A percentile compares a stretch with the other conserved stretches of the same genome.
Evolutionary conservation across 2,888 invertebrate genomes (phyloP).

Genomic region (Amiota mariae): DNA sequence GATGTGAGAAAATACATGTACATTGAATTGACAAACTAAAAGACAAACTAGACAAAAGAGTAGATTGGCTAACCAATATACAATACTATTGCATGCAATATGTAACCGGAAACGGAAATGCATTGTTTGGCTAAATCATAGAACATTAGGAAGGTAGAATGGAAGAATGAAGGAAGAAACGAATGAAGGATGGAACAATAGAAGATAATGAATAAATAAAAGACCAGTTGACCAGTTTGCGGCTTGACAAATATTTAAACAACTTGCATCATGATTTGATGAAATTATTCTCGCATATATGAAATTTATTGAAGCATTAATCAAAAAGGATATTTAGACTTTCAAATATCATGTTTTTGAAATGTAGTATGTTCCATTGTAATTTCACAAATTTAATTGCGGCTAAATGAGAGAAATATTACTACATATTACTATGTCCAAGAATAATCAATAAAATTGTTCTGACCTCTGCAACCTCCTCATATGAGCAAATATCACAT

Average conservation of each 20-base stretch:
- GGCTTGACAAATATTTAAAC: constrained; percentile 11
- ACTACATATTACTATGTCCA: too few relatives aligned
- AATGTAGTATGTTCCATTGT: background rate
- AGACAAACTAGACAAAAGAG: too few relatives aligned
- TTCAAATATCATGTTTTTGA: background rate
- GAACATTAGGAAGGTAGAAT: too few relatives aligned
- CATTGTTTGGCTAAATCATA: background rate
- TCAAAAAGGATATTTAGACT: background rate
- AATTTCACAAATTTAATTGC: constrained; percentile 23
- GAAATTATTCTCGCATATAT: constrained; percentile 1
- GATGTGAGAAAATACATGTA: too few relatives aligned
- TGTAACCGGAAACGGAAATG: constrained; percentile 12
- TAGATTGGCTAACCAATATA: too few relatives aligned
- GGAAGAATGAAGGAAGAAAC: too few relatives aligned
- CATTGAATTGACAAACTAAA: too few relatives aligned
- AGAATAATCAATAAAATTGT: constrained; percentile 5
- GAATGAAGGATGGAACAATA: too few relatives aligned
- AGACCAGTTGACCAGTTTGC: background rate
- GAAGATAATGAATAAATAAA: background rate
- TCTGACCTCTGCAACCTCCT: too few relatives aligned
- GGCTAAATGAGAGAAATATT: background rate
- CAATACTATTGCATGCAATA: too few relatives aligned
- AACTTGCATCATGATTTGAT: background rate
- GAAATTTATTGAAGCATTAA: constrained; percentile 14
- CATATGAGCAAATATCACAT: background rate